These are phyloP conservation scores for Apocrypta bakeri DNA, from an alignment of 1,140 invertebrate genomes.

Conservation along the genomic window DNA sequence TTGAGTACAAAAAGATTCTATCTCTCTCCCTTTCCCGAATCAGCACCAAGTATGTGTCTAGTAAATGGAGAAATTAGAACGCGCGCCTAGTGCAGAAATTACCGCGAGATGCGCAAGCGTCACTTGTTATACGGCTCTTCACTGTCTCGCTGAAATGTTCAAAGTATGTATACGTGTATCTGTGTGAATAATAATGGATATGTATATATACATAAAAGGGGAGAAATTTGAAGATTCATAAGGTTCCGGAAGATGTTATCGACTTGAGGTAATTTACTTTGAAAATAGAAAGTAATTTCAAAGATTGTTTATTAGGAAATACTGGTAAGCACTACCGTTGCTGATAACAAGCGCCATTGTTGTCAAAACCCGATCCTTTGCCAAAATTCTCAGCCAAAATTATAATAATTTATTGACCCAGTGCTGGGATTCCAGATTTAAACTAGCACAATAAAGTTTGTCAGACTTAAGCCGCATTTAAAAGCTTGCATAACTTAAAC, in stretches of 20 bases:
- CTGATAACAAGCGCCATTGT: no score
- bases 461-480: no score
- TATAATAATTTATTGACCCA: no score
- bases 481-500: no score
- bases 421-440: no score
- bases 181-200: not conserved
- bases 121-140: not conserved
- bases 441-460: no score
- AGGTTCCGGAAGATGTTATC: not conserved
- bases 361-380: no score
- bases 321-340: no score
- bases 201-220: not conserved
- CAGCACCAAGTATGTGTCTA: not conserved
- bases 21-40: not conserved
- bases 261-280: not conserved
- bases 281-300: no score
- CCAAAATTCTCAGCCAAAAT: no score
- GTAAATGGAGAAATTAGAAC: conserved; percentile 48
- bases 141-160: not conserved
- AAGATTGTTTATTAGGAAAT: no score
- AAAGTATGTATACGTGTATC: not conserved
- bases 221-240: not conserved
- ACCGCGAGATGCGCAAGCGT: not conserved
- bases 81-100: conserved; percentile 32
- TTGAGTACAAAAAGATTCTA: conserved; percentile 36